Conservation (phyloP, 2,888 invertebrate species). For the Diloba caeruleocephala region DNA sequence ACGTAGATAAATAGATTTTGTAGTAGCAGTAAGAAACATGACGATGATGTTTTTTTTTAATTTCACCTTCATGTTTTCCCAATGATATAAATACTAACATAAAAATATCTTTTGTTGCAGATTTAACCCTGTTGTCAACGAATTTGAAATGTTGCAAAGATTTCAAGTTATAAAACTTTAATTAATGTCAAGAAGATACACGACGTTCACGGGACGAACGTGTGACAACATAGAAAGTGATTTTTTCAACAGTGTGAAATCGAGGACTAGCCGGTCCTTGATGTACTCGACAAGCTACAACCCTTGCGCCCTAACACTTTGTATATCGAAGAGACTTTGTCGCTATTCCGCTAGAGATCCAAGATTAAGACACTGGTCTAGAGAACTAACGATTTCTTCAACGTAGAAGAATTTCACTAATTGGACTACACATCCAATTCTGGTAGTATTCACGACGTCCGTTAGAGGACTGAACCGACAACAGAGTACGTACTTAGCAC, state of each 20-base stretch:
- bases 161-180: slow-evolving; percentile 75
- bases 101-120: slow-evolving; percentile 76
- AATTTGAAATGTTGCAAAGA: slow-evolving; percentile 80
- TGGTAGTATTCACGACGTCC: slow-evolving; percentile 70
- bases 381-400: slow-evolving; percentile 79
- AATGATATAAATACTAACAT: not conserved
- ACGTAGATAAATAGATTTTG: no score
- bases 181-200: slow-evolving; percentile 82
- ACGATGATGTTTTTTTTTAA: no score
- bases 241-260: slow-evolving; percentile 81
- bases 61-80: no score
- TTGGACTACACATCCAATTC: slow-evolving; percentile 75
- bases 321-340: slow-evolving; percentile 83
- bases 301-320: slow-evolving; percentile 85
- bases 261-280: slow-evolving; percentile 89
- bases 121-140: slow-evolving; percentile 62
- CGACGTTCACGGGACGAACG: slow-evolving; percentile 71
- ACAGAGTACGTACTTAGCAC: slow-evolving; percentile 68
- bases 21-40: no score
- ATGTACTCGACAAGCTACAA: slow-evolving; percentile 87
- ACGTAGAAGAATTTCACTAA: slow-evolving; percentile 70
- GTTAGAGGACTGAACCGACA: slow-evolving; percentile 67
- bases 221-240: slow-evolving; percentile 79
- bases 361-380: slow-evolving; percentile 89
- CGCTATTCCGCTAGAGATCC: slow-evolving; percentile 89